A percentile compares a stretch with the other conserved stretches of the same genome.
These are phyloP conservation scores for Turritopsis rubra DNA, from an alignment of 30 jellyfish, hydroid and myxozoan species.

Conservation along the genomic window DNA sequence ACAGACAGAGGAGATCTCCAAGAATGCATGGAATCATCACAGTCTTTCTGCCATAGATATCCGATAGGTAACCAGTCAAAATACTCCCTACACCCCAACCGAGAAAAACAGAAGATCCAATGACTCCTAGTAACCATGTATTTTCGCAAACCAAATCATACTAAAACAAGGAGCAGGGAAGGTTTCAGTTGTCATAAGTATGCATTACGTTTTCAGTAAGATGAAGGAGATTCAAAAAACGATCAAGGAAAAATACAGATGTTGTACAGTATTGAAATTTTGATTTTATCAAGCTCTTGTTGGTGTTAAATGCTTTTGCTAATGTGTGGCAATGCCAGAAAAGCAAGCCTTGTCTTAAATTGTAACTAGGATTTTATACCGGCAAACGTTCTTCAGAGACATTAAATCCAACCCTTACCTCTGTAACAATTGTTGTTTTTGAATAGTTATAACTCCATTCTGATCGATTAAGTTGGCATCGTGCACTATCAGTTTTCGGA, in stretches of 20 bases:
- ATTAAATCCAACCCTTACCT: background rate
- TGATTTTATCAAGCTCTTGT: too few species aligned
- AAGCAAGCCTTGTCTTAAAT: too few species aligned
- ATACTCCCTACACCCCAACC: conserved; percentile 25
- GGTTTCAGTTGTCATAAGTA: too few species aligned
- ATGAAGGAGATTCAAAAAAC: too few species aligned
- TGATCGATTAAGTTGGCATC: conserved; percentile 5
- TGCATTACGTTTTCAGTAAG: too few species aligned
- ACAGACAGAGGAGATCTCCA: conserved; percentile 9
- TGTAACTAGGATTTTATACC: too few species aligned
- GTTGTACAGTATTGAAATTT: too few species aligned
- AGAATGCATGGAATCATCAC: conserved; percentile 12
- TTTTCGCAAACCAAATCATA: conserved; percentile 10
- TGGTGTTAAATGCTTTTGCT: too few species aligned
- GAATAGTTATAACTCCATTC: conserved; percentile 10
- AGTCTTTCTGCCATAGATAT: conserved; percentile 21
- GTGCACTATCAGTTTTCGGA: background rate
- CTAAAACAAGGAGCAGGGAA: background rate
- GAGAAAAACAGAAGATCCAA: conserved; percentile 16
- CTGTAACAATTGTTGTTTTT: conserved; percentile 20
- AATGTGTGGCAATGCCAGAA: background rate
- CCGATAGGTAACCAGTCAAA: conserved; percentile 2
- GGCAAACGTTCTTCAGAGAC: too few species aligned
- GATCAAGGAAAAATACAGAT: too few species aligned
- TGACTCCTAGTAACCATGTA: background rate